Percentiles rank a stretch among this genome's conserved stretches.
phyloP scores from a whole-genome alignment of 2,113 vertebrate species.

The Crotalus horridus region DNA sequence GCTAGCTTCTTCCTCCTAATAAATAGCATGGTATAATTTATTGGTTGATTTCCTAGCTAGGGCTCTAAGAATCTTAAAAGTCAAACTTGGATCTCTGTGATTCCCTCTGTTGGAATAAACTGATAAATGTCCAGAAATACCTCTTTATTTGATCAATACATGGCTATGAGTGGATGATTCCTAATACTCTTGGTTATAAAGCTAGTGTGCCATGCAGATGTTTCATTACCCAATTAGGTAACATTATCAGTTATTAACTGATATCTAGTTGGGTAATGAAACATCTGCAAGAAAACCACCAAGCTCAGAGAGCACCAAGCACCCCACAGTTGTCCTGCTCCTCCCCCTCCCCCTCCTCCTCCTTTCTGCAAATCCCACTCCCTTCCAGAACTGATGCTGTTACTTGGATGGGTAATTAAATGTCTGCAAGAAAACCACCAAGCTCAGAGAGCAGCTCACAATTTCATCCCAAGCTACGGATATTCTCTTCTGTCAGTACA shows the following conservation, averaged over 20 bases:
- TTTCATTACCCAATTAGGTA: background rate
- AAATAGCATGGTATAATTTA: background rate
- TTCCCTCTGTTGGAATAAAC: background rate
- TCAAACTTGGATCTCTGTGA: background rate
- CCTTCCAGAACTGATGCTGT: no score
- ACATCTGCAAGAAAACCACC: no score
- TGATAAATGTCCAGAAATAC: background rate
- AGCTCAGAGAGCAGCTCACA: background rate
- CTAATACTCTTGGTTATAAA: background rate
- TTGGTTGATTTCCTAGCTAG: background rate
- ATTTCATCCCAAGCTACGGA: background rate
- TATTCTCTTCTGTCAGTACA: background rate
- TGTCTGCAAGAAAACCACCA: no score
- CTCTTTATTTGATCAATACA: background rate
- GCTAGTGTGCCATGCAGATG: background rate
- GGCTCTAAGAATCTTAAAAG: background rate
- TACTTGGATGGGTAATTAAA: no score
- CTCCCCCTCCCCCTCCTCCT: no score
- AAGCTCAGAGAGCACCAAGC: no score
- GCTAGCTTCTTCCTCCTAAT: background rate
- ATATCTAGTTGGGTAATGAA: no score
- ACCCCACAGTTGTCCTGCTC: no score
- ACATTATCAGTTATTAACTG: no score
- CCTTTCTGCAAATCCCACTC: no score
- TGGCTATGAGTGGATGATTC: background rate